Conservation (phyloP, 2,113 vertebrate species). For the Archilochus colubris region DNA sequence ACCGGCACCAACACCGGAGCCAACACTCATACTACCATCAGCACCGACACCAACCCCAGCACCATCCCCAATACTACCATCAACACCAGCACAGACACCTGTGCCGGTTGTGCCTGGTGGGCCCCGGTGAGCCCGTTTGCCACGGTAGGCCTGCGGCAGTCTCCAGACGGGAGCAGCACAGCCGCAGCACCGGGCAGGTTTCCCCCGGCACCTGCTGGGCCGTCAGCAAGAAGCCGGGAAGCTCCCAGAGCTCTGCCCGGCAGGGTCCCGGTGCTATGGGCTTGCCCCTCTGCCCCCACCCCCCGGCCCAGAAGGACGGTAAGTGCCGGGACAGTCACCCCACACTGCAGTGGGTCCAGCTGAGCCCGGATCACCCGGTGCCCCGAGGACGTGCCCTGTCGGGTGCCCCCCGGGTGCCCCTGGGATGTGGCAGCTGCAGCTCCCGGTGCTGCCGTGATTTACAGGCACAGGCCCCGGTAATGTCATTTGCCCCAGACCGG, state of each 20-base stretch:
- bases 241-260: background rate
- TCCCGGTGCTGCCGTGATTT: constrained; percentile 46
- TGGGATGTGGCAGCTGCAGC: constrained; percentile 30
- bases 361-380: background rate
- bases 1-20: no score
- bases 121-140: background rate
- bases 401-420: background rate
- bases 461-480: constrained; percentile 45
- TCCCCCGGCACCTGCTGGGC: background rate
- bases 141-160: background rate
- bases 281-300: fast-evolving
- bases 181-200: background rate
- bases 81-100: no score
- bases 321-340: background rate
- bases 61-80: no score
- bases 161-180: background rate
- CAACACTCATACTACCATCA: no score
- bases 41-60: no score
- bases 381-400: background rate
- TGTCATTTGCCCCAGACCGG: constrained; percentile 64
- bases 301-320: fast-evolving
- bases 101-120: background rate
- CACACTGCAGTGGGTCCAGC: fast-evolving
- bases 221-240: background rate
- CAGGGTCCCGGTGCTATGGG: background rate